These are phyloP conservation scores for Doris montereyensis DNA, from an alignment of 2,888 invertebrate genomes.

Conservation along the genomic window DNA sequence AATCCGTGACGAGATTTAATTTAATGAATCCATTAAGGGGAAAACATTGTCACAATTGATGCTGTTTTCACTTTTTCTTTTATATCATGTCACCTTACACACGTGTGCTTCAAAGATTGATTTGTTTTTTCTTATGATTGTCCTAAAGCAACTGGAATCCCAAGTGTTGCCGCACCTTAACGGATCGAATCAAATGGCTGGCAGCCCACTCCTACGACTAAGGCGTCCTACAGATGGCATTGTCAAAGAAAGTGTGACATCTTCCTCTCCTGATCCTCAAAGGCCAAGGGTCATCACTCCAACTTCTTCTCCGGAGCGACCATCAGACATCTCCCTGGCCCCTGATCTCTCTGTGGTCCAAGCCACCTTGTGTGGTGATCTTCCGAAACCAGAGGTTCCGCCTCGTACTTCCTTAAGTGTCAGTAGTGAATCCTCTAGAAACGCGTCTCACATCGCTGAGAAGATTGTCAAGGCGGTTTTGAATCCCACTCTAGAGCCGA, in stretches of 20 bases:
- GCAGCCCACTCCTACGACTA: background rate
- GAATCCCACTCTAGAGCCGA: constrained; percentile 19
- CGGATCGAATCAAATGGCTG: background rate
- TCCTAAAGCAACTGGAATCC: background rate
- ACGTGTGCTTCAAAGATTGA: too few species aligned
- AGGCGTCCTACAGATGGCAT: background rate
- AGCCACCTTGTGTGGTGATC: background rate
- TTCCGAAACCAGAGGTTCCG: constrained; percentile 22
- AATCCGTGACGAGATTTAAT: too few species aligned
- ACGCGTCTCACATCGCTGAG: constrained; percentile 20
- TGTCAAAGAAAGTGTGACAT: background rate
- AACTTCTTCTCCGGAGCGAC: background rate
- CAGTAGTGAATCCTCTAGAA: background rate
- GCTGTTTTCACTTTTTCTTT: too few species aligned
- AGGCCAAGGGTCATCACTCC: constrained; percentile 5
- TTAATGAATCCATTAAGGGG: too few species aligned
- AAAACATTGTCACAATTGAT: too few species aligned
- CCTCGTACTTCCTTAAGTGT: constrained; percentile 2
- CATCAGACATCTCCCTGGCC: background rate
- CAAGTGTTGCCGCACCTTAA: background rate
- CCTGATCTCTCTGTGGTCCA: background rate
- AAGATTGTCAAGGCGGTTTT: constrained; percentile 24
- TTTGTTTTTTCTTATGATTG: too few species aligned
- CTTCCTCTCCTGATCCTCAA: background rate
- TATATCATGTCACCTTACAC: too few species aligned